A percentile compares a stretch with the other conserved stretches of the same genome.
Evolutionary conservation across 2,888 invertebrate species (phyloP).

Genomic region (Epinotia brunnichana): DNA sequence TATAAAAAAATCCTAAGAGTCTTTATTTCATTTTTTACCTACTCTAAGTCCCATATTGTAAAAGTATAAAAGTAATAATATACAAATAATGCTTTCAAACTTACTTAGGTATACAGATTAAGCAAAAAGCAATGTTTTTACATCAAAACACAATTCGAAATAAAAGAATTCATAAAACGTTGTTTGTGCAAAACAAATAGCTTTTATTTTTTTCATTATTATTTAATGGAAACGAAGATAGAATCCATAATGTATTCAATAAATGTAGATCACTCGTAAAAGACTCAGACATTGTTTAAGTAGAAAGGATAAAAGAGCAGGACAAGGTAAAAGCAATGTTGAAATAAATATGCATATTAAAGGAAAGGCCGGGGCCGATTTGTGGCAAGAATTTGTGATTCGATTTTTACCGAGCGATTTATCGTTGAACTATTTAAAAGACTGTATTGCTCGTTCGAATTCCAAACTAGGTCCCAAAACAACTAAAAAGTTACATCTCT

Average conservation of each 20-base stretch:
- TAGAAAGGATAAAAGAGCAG: not conserved
- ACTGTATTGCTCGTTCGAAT: too few species aligned
- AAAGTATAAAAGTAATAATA: not conserved
- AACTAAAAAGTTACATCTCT: too few species aligned
- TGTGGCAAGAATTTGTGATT: not conserved
- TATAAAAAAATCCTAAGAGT: too few species aligned
- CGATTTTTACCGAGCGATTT: not conserved
- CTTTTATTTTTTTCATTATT: constrained; percentile 11
- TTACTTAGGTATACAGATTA: not conserved
- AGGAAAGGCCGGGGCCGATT: not conserved
- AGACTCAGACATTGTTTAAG: constrained; percentile 1
- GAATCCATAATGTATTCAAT: constrained; percentile 23
- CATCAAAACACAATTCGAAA: not conserved
- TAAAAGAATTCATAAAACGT: constrained; percentile 8
- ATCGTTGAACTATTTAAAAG: too few species aligned
- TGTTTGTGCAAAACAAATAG: constrained; percentile 18
- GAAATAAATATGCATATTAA: not conserved
- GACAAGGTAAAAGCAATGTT: not conserved
- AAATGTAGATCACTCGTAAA: constrained; percentile 25
- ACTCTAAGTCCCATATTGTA: not conserved
- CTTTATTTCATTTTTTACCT: not conserved
- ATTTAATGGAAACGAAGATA: constrained; percentile 17
- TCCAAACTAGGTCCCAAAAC: too few species aligned
- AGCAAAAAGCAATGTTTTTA: not conserved
- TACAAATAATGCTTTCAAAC: not conserved